Base-by-base conservation (phyloP, 2,888 invertebrate genomes). In the Steinernema hermaphroditum region DNA sequence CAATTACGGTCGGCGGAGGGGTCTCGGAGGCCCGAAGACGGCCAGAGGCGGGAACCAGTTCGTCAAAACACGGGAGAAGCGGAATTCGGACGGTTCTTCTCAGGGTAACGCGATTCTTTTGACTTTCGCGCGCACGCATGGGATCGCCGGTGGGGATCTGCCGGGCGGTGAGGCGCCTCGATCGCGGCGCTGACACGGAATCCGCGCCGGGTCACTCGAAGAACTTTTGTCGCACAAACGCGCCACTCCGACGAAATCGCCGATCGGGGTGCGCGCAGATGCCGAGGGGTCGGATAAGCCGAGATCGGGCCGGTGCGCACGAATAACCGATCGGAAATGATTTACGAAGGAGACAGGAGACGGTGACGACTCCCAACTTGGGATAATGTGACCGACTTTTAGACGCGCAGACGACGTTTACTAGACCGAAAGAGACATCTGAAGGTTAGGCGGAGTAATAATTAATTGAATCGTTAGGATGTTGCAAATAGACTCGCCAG, bases 341-440 rank as follows among this genome's bases (percentile, higher is more conserved):
- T 62, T 62, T 62, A 62, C 62, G 62, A 62, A 62, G 62, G 27
- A 62, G 62, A 62, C 32, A 62, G 4, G 24, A 22, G 32, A 32
- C 62, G 62, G 32, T 12, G 62, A 32, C 29, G 62, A 32, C 32
- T 29, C 1, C 34, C 27, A 62, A 29, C 32, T 16, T 32, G 16
- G 62, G 62, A 29, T 62, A 62, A 62, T 62, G 6, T 62, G 62
- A 62, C 62, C 62, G 62, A 62, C 62, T 62, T 62, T 62, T n/a
- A 14, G 62, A 37, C 62, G 62, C 62, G 34, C 62, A 32, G 62
- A 32, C 22, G 1, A 62, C 62, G 62, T 62, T 62, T 32, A 62
- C 62, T 9, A 62, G 62, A 62, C 29, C 12, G 32, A 14, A 62
- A 2, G 62, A 62, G 29, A 62, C 62, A 54, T 62, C 9, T 6